These are phyloP conservation scores for Psylliodes chrysocephalus DNA, from an alignment of 2,888 invertebrate genomes.

Conservation along the genomic window DNA sequence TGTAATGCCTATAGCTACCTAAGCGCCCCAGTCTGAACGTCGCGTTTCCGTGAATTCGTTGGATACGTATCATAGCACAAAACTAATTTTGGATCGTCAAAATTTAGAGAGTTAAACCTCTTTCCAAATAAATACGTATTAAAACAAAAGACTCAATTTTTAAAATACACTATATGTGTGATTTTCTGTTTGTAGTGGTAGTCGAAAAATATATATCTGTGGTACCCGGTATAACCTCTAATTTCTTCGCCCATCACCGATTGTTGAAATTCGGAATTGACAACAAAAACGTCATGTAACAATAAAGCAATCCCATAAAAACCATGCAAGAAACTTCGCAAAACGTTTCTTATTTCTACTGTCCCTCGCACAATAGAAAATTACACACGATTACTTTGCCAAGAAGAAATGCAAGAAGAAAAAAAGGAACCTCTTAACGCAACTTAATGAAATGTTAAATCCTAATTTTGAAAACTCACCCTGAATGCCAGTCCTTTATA, in stretches of 20 bases:
- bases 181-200: no score
- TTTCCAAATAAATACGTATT: no score
- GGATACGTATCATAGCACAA: no score
- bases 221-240: background rate
- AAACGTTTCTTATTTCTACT: constrained; percentile 35
- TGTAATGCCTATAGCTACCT: no score
- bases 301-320: constrained; percentile 41
- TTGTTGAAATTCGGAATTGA: constrained; percentile 2
- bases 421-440: constrained; percentile 53
- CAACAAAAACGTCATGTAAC: constrained; percentile 24
- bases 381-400: constrained; percentile 44
- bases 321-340: constrained; percentile 32
- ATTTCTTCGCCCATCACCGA: constrained; percentile 3
- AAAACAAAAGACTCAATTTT: no score
- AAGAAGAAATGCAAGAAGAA: constrained; percentile 38
- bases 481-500: constrained; percentile 40
- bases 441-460: constrained; percentile 58
- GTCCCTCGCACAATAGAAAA: constrained; percentile 32
- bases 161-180: no score
- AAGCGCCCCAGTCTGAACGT: no score
- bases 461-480: constrained; percentile 53
- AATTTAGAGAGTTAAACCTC: no score
- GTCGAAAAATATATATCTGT: no score
- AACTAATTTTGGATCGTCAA: no score
- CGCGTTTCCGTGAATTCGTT: no score